Evolutionary conservation across 2,797 vertebrate species (phyloP), one percentile per base, ranked within the genome.

Genomic region (Psittacula derbiana): DNA sequence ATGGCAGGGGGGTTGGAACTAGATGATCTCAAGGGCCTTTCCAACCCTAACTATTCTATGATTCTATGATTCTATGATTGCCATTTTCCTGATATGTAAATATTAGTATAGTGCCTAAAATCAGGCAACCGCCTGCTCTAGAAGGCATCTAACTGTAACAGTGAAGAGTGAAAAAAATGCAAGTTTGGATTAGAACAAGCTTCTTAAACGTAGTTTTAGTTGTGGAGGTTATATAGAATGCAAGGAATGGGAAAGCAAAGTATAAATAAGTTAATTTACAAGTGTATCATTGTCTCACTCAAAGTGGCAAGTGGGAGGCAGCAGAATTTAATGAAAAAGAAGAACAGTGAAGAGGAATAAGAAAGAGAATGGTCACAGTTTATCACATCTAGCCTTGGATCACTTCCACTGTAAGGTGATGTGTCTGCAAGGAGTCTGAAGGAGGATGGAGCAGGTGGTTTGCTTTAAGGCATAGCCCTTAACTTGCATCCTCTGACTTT

Each of bases 401-500:
- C 33, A 41, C 70, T 82, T 95, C 82, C 91, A 90, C 66, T 52
- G 76, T 64, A 70, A 89, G 75, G 61, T 6, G 0, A 38, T 6
- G 0, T 11, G 50, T 62, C 91, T 81, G 66, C 71, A 70, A 90
- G 64, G 30, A 84, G 38, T 47, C 73, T 70, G 80, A 72, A 92
- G 70, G 58, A 84, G 46, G 55, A 67, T 0, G 0, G 64, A 67
- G 33, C 0, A 8, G 15, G 2, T 73, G 25, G 27, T 31, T 94
- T 90, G 86, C 88, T 96, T 84, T 36, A 88, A 94, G 94, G 80
- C 60, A 79, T 2, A 84, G 33, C 16, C 33, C 50, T 80, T n/a
- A 88, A 74, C 46, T 90, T 71, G 18, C 27, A 14, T 87, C 46
- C 57, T 92, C 43, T 92, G 69, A 52, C 73, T 80, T 90, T 90